phyloP scores from a whole-genome alignment of 2,113 vertebrate genomes.

The human (Homo sapiens) region GRCh38 chr12:104012501-104013000 shows the following conservation, averaged over 20 bases:
- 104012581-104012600: not conserved
- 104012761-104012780: not conserved
- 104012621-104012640: not conserved
- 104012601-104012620: not conserved
- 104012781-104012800: not conserved
- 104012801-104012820: not conserved
- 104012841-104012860: not conserved
- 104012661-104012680: not conserved
- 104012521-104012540: not conserved
- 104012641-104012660: not conserved
- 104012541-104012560: not conserved
- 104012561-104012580: not conserved
- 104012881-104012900: not conserved
- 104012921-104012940: not conserved
- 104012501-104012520: not conserved
- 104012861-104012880: too few species aligned
- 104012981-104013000: not conserved
- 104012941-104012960: not conserved
- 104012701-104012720: not conserved
- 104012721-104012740: not conserved
- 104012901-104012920: not conserved
- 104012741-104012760: not conserved
- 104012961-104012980: fast-evolving
- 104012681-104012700: not conserved
- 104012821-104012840: not conserved